Conservation (phyloP, 64 coral and sea anemone species). For the Anthopleura sola region DNA sequence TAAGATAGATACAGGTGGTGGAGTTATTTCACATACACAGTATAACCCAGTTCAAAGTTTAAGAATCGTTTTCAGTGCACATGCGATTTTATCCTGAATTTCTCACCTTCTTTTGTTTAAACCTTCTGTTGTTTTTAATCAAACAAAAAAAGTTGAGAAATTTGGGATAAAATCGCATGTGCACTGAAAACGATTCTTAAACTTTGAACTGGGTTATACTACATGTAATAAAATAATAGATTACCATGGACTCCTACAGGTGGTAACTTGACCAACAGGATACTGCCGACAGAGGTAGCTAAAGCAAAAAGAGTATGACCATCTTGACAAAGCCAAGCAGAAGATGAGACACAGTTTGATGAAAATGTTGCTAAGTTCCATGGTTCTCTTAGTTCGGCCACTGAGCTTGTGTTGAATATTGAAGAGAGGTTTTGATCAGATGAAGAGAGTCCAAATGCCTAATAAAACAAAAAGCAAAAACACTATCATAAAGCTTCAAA, state of each 20-base stretch:
- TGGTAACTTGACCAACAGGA: conserved; percentile 80
- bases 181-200: no score
- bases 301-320: conserved; percentile 87
- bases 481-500: not conserved
- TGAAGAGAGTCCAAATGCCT: conserved; percentile 60
- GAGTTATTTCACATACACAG: no score
- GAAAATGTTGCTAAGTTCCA: conserved; percentile 86
- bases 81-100: no score
- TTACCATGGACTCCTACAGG: conserved; percentile 7
- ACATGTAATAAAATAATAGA: no score
- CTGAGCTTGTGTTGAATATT: conserved; percentile 67
- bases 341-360: conserved; percentile 56
- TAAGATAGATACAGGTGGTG: no score
- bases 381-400: conserved; percentile 46
- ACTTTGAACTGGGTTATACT: no score
- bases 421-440: conserved; percentile 51
- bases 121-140: no score
- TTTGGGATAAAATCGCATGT: no score
- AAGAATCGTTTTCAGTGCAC: no score
- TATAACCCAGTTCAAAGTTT: no score
- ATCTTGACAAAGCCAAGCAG: conserved; percentile 96
- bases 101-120: no score
- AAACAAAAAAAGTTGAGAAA: no score
- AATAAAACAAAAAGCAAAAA: not conserved
- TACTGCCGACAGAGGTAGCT: conserved; percentile 61